Base-by-base conservation (phyloP, 1,140 invertebrate genomes). In the Goniozus legneri region DNA sequence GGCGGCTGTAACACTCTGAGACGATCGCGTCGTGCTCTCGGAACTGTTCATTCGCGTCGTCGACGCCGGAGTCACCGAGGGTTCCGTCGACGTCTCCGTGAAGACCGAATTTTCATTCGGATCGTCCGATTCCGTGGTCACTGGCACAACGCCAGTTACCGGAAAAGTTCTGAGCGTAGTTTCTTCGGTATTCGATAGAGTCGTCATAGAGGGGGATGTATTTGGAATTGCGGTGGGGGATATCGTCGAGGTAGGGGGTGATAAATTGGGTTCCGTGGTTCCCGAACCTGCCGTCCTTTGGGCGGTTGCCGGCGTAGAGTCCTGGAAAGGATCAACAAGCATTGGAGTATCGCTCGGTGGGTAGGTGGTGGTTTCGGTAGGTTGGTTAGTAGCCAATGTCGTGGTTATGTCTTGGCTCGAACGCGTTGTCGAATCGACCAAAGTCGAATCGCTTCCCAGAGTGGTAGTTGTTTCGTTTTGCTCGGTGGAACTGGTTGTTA, bases 321-420 rank as follows among this genome's bases (percentile, higher is more conserved):
- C 71, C 74, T 76, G 73, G 56, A 76, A 76, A 76, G 32, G 66
- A 62, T 59, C 61, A 75, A 75, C 51, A 56, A 65, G 24, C 71
- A 52, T 71, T 73, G 73, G 64, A 62, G 22, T 63, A 47, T 64
- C 54, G 47, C 45, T 62, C 22, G 52, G 49, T 49, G 51, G 39
- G 45, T 43, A 21, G 8, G 21, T 36, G 38, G 45, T 53, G 18
- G 36, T 62, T 59, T 54, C 48, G 38, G 55, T 39, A 22, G 24
- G n/a, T n/a, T n/a, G n/a, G n/a, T n/a, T n/a, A n/a, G n/a, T n/a
- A n/a, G n/a, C n/a, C n/a, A n/a, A n/a, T 37, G 41, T 57, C 41
- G 15, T 35, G 13, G 46, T n/a, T n/a, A n/a, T n/a, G n/a, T n/a
- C n/a, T n/a, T n/a, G n/a, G n/a, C n/a, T n/a, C n/a, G n/a, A n/a